phyloP scores from a whole-genome alignment of 2,113 vertebrate genomes.

The Mesitornis unicolor region DNA sequence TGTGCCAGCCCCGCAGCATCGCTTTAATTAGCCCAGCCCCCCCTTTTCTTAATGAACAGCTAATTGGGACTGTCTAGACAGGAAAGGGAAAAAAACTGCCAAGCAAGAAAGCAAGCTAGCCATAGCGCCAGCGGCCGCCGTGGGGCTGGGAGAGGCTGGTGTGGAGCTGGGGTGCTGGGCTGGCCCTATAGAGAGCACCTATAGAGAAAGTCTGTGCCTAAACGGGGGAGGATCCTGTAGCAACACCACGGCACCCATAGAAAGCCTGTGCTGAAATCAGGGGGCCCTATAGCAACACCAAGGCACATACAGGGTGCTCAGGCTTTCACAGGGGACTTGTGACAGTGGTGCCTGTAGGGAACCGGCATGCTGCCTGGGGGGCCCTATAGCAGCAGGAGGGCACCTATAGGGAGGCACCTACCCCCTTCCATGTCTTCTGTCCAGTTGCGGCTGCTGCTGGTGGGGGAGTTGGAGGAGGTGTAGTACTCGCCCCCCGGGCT shows the following conservation, averaged over 20 bases:
- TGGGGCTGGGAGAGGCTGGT: neutral
- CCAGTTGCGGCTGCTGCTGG: slow-evolving; percentile 97
- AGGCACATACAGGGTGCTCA: accelerated
- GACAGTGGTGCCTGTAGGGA: accelerated
- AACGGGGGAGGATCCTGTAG: neutral
- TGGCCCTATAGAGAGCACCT: neutral
- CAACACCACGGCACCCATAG: neutral
- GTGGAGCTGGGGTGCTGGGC: neutral
- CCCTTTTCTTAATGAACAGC: slow-evolving; percentile 66
- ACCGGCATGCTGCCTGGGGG: neutral
- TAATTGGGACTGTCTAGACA: slow-evolving; percentile 75
- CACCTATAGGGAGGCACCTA: slow-evolving; percentile 44
- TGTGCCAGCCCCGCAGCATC: neutral
- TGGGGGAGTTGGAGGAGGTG: slow-evolving; percentile 92
- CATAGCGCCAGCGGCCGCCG: neutral
- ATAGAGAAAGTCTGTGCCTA: accelerated
- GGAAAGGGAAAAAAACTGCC: slow-evolving; percentile 51
- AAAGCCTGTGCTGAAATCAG: too few species aligned
- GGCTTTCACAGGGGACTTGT: neutral
- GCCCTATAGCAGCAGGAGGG: neutral
- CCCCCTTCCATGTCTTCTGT: slow-evolving; percentile 97
- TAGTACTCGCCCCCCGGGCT: slow-evolving; percentile 96
- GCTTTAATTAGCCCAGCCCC: slow-evolving; percentile 55
- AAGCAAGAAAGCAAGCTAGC: neutral
- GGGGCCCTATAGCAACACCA: neutral